Evolutionary conservation across 2,888 invertebrate genomes (phyloP), one percentile per base, ranked within the genome.

Genomic region (Philopedon plagiatum): DNA sequence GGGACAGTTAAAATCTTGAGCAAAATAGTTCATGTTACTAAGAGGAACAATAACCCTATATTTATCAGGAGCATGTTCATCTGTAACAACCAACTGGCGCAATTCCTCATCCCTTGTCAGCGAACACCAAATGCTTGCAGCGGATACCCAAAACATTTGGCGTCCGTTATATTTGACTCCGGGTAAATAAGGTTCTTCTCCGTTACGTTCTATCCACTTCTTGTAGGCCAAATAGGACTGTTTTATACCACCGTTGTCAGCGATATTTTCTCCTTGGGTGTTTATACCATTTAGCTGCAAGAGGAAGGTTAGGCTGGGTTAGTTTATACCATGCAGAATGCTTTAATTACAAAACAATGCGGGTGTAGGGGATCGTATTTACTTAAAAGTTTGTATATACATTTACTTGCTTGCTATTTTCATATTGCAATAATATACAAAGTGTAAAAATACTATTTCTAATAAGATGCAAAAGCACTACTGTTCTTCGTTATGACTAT

Each of bases 201-300:
- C 83, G 72, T 83, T 79, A n/a, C 82, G 77, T 29, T 78, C 75
- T 60, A 83, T 80, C 84, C 83, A 85, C 61, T 78, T 80, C 57
- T 80, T 77, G 74, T 85, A 85, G 41, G 85, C 85, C 74, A 83
- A 78, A 78, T 85, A 98, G 0, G 97, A 94, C 85, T 97, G 94
- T 83, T 96, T 97, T 76, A 97, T 91, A 3, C 97, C 97, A 5
- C 96, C 97, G 83, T 96, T 97, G 84, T 97, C 97, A 0, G 97
- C 97, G 71, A 97, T 97, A 84, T 97, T 97, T 85, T 97, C 97
- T 13, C 96, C 96, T 86, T 96, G 95, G 0, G 96, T 96, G 82
- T 94, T 94, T 76, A 95, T 92, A 69, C 97, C 97, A 82, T 96
- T 96, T 67, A 97, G 83, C 95, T 95, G 85, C 15, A 86, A 83